These are phyloP conservation scores for Dufourea novaeangliae DNA, from an alignment of 1,140 invertebrate genomes.

Conservation along the genomic window DNA sequence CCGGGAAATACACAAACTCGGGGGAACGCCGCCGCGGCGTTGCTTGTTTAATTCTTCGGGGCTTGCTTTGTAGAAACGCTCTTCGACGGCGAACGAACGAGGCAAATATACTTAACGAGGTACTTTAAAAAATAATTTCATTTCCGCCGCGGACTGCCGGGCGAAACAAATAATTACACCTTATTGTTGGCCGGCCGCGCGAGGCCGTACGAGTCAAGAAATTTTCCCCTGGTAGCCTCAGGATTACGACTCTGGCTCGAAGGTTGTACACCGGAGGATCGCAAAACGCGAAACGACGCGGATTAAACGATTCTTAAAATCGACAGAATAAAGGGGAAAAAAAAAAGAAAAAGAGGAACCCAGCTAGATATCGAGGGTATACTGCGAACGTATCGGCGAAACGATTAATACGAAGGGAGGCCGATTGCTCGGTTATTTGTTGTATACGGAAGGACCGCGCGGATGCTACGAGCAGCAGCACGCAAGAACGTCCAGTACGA, in stretches of 20 bases:
- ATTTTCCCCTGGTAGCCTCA: too few relatives aligned
- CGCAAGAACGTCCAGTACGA: constrained; percentile 26
- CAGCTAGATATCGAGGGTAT: neutral
- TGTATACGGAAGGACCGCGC: constrained; percentile 11
- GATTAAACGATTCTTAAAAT: neutral
- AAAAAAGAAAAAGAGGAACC: neutral
- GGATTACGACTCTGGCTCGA: too few relatives aligned
- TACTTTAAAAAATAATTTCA: constrained; percentile 45
- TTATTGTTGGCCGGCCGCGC: neutral
- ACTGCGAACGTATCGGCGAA: constrained; percentile 10
- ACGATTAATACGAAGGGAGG: constrained; percentile 7
- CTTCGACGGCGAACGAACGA: constrained; percentile 9
- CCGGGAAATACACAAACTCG: constrained; percentile 37
- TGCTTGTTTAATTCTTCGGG: constrained; percentile 22
- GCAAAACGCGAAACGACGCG: neutral
- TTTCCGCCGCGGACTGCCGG: constrained; percentile 14
- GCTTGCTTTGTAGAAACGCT: constrained; percentile 28
- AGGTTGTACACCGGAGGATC: neutral
- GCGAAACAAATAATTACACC: constrained; percentile 36
- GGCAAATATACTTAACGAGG: constrained; percentile 48
- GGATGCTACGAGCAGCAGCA: neutral
- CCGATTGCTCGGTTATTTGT: neutral
- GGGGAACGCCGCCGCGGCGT: constrained; percentile 21
- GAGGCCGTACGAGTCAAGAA: neutral
- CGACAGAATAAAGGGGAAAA: neutral